Percentiles rank a stretch among this genome's conserved stretches.
Conservation (phyloP, 2,113 vertebrate genomes). For the Oxygymnocypris stewartii region DNA sequence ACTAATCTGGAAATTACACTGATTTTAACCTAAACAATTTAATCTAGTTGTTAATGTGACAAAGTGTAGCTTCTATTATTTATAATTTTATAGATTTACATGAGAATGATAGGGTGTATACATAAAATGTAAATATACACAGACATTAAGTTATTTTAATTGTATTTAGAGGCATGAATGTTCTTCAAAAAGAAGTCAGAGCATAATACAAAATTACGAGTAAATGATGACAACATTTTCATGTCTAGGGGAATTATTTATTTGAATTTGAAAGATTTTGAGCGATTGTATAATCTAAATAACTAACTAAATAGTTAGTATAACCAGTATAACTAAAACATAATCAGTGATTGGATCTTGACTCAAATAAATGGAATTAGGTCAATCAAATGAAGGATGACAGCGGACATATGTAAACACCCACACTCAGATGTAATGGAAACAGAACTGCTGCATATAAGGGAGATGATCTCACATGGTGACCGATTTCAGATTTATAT, state of each 20-base stretch:
- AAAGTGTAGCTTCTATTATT: neutral
- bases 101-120: too few relatives aligned
- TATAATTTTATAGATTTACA: too few relatives aligned
- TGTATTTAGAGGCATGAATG: neutral
- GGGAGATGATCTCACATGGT: slow-evolving; percentile 7
- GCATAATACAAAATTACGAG: neutral
- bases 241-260: neutral
- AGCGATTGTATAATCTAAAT: neutral
- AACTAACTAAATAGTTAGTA: too few relatives aligned
- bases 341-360: neutral
- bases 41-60: neutral
- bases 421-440: slow-evolving; percentile 10
- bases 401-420: slow-evolving; percentile 1
- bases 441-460: neutral
- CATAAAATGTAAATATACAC: neutral
- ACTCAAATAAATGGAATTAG: slow-evolving; percentile 4
- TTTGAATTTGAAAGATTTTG: neutral
- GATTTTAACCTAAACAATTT: slow-evolving; percentile 6
- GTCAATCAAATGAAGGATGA: neutral
- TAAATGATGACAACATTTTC: neutral
- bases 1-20: neutral
- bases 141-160: neutral
- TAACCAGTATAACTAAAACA: neutral
- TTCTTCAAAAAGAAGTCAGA: neutral
- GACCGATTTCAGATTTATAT: slow-evolving; percentile 11